Percentiles rank a stretch among this genome's conserved stretches.
Conservation (phyloP, 2,113 vertebrate species). For the Lepisosteus oculatus region DNA sequence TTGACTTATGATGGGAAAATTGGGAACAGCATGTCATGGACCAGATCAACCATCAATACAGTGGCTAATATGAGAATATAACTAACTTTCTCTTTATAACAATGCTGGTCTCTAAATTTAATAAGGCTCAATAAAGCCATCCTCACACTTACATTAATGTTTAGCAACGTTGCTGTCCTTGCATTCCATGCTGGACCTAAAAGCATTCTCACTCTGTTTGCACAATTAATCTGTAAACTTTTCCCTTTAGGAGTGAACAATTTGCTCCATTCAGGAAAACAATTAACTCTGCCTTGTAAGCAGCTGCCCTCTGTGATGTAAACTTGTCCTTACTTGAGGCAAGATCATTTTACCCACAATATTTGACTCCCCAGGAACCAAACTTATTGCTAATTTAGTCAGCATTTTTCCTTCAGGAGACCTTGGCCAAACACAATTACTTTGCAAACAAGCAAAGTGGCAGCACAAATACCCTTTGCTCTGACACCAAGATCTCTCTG, state of each 20-base stretch:
- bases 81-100: no score
- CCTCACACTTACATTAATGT: no score
- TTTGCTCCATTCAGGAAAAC: constrained; percentile 69
- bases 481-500: constrained; percentile 52
- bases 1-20: no score
- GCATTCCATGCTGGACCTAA: constrained; percentile 15
- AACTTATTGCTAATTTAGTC: constrained; percentile 87
- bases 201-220: constrained; percentile 48
- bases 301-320: constrained; percentile 65
- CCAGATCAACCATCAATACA: no score
- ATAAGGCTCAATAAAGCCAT: no score
- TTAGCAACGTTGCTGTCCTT: neutral
- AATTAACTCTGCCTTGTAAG: constrained; percentile 77
- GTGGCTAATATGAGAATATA: no score
- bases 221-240: constrained; percentile 58
- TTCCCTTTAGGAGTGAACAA: constrained; percentile 71
- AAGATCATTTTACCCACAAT: constrained; percentile 72
- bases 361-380: constrained; percentile 62
- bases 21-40: no score
- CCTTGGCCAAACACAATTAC: constrained; percentile 81
- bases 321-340: constrained; percentile 84
- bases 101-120: no score
- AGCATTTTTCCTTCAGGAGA: constrained; percentile 80
- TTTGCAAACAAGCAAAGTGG: constrained; percentile 73
- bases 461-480: constrained; percentile 49